A percentile compares a stretch with the other conserved stretches of the same genome.
These are phyloP conservation scores for Pangasianodon hypophthalmus DNA, from an alignment of 2,113 vertebrate genomes.

Conservation along the genomic window DNA sequence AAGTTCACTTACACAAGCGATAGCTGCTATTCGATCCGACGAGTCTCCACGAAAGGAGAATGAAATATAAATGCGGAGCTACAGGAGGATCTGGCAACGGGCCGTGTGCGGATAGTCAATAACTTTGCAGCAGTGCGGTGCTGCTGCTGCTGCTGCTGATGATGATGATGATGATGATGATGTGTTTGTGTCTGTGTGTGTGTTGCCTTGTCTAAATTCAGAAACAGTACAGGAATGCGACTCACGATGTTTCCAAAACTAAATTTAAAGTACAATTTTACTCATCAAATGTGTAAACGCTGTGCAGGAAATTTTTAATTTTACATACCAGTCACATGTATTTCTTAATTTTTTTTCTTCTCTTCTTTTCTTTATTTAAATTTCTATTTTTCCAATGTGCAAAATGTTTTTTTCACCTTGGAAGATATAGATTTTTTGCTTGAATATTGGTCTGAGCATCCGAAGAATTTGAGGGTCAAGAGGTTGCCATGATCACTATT, in stretches of 20 bases:
- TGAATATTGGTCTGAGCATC: too few species aligned
- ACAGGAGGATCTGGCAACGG: neutral
- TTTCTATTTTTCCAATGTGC: too few species aligned
- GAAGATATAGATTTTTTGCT: too few species aligned
- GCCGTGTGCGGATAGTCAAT: neutral
- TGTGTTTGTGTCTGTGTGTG: neutral
- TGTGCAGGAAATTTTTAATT: too few species aligned
- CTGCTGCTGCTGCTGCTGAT: neutral
- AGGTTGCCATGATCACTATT: too few species aligned
- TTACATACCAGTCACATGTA: neutral
- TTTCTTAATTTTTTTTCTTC: too few species aligned
- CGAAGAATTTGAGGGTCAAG: too few species aligned
- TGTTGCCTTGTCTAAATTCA: too few species aligned
- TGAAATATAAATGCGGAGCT: neutral
- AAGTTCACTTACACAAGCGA: neutral
- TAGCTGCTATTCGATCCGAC: neutral
- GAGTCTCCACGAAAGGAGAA: neutral
- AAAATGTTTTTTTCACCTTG: neutral
- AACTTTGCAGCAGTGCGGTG: neutral
- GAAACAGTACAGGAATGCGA: too few species aligned
- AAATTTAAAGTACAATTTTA: neutral
- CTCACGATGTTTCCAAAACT: too few species aligned
- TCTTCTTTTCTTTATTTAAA: too few species aligned
- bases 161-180: neutral
- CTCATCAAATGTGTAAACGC: neutral